These are phyloP conservation scores for Anguilla pacifica DNA, from an alignment of 2,797 vertebrate species.

Conservation along the genomic window DNA sequence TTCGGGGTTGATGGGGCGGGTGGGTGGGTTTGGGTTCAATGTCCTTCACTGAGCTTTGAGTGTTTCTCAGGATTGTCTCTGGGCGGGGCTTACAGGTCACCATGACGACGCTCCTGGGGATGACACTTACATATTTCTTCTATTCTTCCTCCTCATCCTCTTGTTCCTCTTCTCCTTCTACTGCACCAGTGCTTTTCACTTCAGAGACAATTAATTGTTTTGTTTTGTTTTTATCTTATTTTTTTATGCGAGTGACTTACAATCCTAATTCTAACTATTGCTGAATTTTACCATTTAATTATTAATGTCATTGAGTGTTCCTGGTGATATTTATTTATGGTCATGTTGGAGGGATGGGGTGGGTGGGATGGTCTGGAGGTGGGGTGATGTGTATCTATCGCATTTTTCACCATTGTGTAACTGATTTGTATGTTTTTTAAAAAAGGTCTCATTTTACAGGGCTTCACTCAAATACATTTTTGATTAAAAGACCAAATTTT, in stretches of 20 bases:
- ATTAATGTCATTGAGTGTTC: constrained; percentile 16
- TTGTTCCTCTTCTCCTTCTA: constrained; percentile 5
- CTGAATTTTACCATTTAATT: constrained; percentile 32
- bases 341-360: constrained; percentile 23
- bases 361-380: constrained; percentile 24
- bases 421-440: constrained; percentile 28
- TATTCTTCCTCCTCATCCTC: constrained; percentile 18
- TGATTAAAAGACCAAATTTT: constrained; percentile 51
- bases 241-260: constrained; percentile 46
- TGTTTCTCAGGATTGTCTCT: constrained; percentile 59
- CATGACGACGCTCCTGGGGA: constrained; percentile 42
- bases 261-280: constrained; percentile 33
- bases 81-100: constrained; percentile 47
- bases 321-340: constrained; percentile 33
- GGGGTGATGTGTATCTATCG: constrained; percentile 34
- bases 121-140: constrained; percentile 36
- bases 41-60: constrained; percentile 55
- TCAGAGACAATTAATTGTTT: constrained; percentile 28
- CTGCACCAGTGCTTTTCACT: constrained; percentile 13
- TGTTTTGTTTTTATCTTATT: not conserved
- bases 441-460: constrained; percentile 36
- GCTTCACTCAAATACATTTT: constrained; percentile 30
- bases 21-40: constrained; percentile 46
- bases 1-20: constrained; percentile 40
- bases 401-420: constrained; percentile 39